Base-by-base conservation (phyloP, 1,140 invertebrate genomes). In the Hesperophylax magnus region DNA sequence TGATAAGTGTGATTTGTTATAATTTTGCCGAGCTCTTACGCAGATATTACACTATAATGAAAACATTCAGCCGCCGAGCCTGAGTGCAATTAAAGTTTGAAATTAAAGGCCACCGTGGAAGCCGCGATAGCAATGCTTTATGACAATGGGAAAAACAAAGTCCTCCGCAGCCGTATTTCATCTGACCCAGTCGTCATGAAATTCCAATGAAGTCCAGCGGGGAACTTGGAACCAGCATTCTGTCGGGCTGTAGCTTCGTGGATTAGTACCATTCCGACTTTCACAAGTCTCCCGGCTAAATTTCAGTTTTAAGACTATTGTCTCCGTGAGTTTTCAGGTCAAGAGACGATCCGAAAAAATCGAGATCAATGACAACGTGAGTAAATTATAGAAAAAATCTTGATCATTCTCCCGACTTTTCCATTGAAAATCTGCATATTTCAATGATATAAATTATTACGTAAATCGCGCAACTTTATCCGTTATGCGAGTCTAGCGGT, bases 201-300 rank as follows among this genome's bases (percentile, higher is more conserved):
- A 82, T 82, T 79, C 81, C 77, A 82, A 82, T 79, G 81, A 82
- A 78, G 65, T 81, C 69, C 67, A 71, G 67, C 61, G 60, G 4
- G 53, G 15, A 17, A 76, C 14, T 60, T 74, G 56, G 24, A 31
- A 31, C 52, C 2, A 69, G 22, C 15, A n/a, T 52, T 52, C 15
- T 9, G 4, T 60, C 14, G 31, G 63, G 27, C n/a, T 31, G 9
- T 22, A 67, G 63, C 17, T n/a, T 22, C 63, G 24, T 17, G 22
- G 17, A 67, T 47, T 14, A 14, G 9, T 47, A 47, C 11, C 39
- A 47, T 47, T 47, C 39, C 0, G 39, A 47, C 39, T 47, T 47
- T 14, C 39, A 47, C 39, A 47, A 47, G 39, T 47, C 39, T 11
- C 39, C 5, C 9, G 39, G 11, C 39, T 47, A 11, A 47, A 9